A percentile compares a stretch with the other conserved stretches of the same genome.
Conservation (phyloP, 2,113 vertebrate species). For the Eulacestoma nigropectus region DNA sequence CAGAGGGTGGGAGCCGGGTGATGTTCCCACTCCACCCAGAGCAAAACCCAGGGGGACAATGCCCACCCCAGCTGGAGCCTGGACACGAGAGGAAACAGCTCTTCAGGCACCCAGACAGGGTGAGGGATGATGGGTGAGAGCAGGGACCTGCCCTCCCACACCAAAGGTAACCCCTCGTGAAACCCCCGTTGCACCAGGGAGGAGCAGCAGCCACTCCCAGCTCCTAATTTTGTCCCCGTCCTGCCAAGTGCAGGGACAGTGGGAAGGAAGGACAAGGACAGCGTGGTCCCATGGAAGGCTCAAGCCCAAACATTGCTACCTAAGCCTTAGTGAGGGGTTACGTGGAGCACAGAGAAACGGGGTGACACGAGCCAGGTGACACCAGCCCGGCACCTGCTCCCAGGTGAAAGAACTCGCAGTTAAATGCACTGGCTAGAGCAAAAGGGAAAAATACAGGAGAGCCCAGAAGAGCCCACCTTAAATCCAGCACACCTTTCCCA, state of each 20-base stretch:
- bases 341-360: too few relatives aligned
- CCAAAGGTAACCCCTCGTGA: background rate
- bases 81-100: rapidly evolving
- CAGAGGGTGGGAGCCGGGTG: background rate
- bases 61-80: rapidly evolving
- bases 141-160: background rate
- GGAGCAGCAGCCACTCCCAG: background rate
- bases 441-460: too few relatives aligned
- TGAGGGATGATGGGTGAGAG: too few relatives aligned
- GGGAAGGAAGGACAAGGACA: too few relatives aligned
- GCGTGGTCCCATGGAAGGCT: background rate
- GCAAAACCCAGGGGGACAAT: background rate
- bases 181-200: rapidly evolving
- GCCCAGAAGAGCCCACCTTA: background rate
- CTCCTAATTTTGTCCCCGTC: background rate
- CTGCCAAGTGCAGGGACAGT: rapidly evolving
- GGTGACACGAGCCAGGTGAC: background rate
- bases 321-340: rapidly evolving
- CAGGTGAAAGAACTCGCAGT: rapidly evolving
- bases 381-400: background rate
- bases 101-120: rapidly evolving
- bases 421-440: background rate
- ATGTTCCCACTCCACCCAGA: background rate
- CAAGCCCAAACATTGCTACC: rapidly evolving
- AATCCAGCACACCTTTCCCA: rapidly evolving